phyloP scores from a whole-genome alignment of 2,113 vertebrate genomes.

The Hippopotamus amphibius region DNA sequence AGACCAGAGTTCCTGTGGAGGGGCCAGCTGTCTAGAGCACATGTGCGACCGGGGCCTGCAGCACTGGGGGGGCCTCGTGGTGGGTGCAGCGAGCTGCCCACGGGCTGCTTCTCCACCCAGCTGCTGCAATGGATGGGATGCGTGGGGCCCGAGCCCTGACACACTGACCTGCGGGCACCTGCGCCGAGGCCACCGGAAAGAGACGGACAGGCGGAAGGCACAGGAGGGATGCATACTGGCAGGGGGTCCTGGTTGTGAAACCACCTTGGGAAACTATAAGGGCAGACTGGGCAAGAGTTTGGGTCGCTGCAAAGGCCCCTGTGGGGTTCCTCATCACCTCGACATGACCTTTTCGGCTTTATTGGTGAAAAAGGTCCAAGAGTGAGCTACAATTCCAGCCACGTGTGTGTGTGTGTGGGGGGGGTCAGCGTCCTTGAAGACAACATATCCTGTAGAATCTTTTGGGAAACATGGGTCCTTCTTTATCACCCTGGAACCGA shows the following conservation, averaged over 20 bases:
- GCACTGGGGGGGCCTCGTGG: neutral
- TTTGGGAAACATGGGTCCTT: neutral
- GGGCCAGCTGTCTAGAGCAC: neutral
- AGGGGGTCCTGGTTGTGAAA: neutral
- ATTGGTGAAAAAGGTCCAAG: neutral
- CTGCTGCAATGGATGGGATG: neutral
- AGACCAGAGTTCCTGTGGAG: neutral
- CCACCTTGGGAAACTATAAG: neutral
- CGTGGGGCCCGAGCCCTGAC: neutral
- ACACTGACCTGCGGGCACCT: neutral
- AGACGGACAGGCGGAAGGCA: neutral
- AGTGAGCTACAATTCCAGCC: neutral
- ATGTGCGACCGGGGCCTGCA: fast-evolving
- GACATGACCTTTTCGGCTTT: neutral
- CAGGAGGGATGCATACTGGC: neutral
- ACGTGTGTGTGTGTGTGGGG: neutral
- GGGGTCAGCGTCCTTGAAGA: neutral
- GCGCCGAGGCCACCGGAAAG: conserved; percentile 69
- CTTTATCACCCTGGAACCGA: neutral
- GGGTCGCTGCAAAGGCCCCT: neutral
- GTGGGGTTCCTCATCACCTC: neutral
- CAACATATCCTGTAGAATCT: neutral
- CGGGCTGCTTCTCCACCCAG: neutral
- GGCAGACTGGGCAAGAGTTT: neutral
- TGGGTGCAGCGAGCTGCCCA: neutral